Evolutionary conservation across 2,113 vertebrate species (phyloP).

Genomic region (Bombycilla garrulus): DNA sequence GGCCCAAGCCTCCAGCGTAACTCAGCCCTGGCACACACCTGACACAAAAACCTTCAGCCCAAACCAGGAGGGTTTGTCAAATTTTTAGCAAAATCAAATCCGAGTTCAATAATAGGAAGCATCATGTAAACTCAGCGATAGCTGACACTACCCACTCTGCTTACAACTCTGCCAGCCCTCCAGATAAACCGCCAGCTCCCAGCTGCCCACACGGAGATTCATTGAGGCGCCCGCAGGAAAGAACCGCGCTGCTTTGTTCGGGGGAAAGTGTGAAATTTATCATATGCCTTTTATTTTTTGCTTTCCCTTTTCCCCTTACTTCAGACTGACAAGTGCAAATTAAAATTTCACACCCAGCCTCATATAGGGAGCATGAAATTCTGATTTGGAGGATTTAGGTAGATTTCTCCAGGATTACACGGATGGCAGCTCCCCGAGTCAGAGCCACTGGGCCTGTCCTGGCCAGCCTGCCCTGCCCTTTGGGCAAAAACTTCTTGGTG

Average conservation of each 20-base stretch:
- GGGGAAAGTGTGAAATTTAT: slow-evolving; percentile 42
- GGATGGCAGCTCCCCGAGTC: not conserved
- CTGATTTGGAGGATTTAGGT: slow-evolving; percentile 24
- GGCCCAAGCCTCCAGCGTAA: not conserved
- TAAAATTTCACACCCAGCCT: slow-evolving; percentile 61
- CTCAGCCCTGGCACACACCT: not conserved
- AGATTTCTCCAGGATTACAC: not conserved
- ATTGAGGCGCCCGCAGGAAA: slow-evolving; percentile 35
- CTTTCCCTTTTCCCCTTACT: slow-evolving; percentile 35
- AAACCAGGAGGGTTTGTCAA: not conserved
- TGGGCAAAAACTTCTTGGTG: not conserved
- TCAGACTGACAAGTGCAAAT: slow-evolving; percentile 62
- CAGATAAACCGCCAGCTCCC: slow-evolving; percentile 15
- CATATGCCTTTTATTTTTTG: slow-evolving; percentile 36
- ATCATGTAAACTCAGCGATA: not conserved
- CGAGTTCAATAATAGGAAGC: slow-evolving; percentile 27
- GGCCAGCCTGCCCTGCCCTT: not conserved
- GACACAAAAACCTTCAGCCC: not conserved
- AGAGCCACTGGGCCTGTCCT: not conserved
- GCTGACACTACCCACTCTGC: slow-evolving; percentile 35
- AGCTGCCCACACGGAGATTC: slow-evolving; percentile 35
- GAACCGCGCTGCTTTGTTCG: not conserved
- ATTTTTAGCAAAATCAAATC: not conserved
- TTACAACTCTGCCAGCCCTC: slow-evolving; percentile 27
- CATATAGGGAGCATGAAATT: slow-evolving; percentile 11